These are phyloP conservation scores for Agonum fuliginosum DNA, from an alignment of 2,888 invertebrate genomes.

Conservation along the genomic window DNA sequence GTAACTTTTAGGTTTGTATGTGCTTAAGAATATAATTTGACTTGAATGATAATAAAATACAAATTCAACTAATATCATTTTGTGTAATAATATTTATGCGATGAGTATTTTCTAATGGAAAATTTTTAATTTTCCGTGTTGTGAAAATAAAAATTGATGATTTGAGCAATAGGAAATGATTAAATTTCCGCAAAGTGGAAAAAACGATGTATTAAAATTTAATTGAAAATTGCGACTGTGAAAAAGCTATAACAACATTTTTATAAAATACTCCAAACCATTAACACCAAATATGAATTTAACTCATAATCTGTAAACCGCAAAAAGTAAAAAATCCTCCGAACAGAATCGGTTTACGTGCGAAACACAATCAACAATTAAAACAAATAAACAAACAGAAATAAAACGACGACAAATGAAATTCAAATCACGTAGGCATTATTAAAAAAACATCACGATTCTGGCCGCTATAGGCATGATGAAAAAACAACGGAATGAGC, in stretches of 20 bases:
- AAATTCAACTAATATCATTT: no score
- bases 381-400: conserved; percentile 45
- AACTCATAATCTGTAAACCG: conserved; percentile 38
- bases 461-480: conserved; percentile 31
- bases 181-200: conserved; percentile 34
- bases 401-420: conserved; percentile 42
- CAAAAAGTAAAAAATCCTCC: conserved; percentile 41
- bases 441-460: conserved; percentile 55
- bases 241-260: conserved; percentile 40
- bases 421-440: conserved; percentile 51
- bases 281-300: conserved; percentile 45
- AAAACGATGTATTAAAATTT: conserved; percentile 40
- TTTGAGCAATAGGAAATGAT: conserved; percentile 16
- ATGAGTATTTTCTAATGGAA: conserved; percentile 22
- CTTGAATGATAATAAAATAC: no score
- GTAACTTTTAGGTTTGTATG: no score
- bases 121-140: conserved; percentile 21
- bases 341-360: conserved; percentile 31
- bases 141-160: conserved; percentile 34
- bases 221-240: conserved; percentile 40
- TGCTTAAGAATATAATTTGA: no score
- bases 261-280: conserved; percentile 35
- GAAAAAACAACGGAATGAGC: conserved; percentile 45
- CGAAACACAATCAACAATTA: conserved; percentile 50
- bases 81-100: background rate